Evolutionary conservation across 2,113 vertebrate species (phyloP).

Genomic region (zebrafish (Danio rerio)): GRCz12tu NC_133184.1:35640501-35641000

Average conservation of each 20-base stretch:
- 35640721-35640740: not conserved
- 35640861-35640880: conserved; percentile 38
- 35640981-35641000: conserved; percentile 67
- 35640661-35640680: not conserved
- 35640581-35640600: not conserved
- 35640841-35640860: conserved; percentile 27
- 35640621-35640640: not conserved
- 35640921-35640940: conserved; percentile 69
- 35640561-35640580: not conserved
- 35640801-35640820: conserved; percentile 7
- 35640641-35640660: not conserved
- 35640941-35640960: conserved; percentile 74
- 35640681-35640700: not conserved
- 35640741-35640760: not conserved
- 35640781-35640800: not conserved
- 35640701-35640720: not conserved
- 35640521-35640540: conserved; percentile 58
- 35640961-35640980: conserved; percentile 69
- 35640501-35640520: conserved; percentile 58
- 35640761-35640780: not conserved
- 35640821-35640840: conserved; percentile 22
- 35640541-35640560: conserved; percentile 12
- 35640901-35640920: conserved; percentile 71
- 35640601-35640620: not conserved
- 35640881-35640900: conserved; percentile 55